Evolutionary conservation across 1,140 invertebrate genomes (phyloP).

Genomic region (Camponotus vicinus): DNA sequence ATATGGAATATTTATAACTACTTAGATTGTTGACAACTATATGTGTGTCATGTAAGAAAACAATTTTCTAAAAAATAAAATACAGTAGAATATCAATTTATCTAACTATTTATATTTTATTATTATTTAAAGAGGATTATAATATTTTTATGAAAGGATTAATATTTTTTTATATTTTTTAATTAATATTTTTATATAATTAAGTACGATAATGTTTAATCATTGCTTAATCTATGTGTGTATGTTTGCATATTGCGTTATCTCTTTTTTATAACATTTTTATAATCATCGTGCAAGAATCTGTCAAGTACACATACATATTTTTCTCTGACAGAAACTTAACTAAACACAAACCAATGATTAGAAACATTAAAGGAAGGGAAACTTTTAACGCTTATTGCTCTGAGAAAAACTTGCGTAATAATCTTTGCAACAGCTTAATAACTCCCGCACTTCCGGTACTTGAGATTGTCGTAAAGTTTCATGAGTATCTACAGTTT

Average conservation of each 20-base stretch:
- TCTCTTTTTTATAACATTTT: neutral
- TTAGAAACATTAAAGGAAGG: conserved; percentile 9
- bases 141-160: neutral
- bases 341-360: conserved; percentile 10
- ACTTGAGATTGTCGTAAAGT: neutral
- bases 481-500: neutral
- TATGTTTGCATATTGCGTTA: neutral
- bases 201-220: conserved; percentile 18
- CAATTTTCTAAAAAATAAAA: no score
- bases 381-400: conserved; percentile 20
- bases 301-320: neutral
- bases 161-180: no score
- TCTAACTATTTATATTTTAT: no score
- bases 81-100: no score
- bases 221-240: neutral
- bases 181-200: neutral
- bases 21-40: neutral
- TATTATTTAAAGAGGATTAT: neutral
- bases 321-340: neutral
- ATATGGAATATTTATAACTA: neutral
- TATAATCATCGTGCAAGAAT: conserved; percentile 15
- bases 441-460: neutral
- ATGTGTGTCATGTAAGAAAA: neutral
- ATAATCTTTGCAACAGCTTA: neutral
- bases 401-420: conserved; percentile 13